A percentile compares a stretch with the other conserved stretches of the same genome.
Evolutionary conservation across 2,797 vertebrate genomes (phyloP).

Genomic region (Pangasius djambal): DNA sequence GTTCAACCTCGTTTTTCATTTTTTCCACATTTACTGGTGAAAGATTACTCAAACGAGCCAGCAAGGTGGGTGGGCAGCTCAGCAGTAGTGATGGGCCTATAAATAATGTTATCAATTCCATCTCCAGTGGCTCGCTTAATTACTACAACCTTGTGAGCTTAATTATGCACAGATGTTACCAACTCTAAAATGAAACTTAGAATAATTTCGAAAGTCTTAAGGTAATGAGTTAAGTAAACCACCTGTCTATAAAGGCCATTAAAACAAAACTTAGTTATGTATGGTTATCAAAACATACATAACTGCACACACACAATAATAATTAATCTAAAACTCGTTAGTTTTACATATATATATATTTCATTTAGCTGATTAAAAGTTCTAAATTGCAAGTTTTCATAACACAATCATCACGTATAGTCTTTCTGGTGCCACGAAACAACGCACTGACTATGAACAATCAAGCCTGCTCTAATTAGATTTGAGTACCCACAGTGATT

Average conservation of each 20-base stretch:
- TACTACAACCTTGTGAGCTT: slow-evolving; percentile 61
- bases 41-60: slow-evolving; percentile 43
- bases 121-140: slow-evolving; percentile 63
- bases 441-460: slow-evolving; percentile 35
- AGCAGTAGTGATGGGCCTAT: slow-evolving; percentile 57
- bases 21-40: slow-evolving; percentile 40
- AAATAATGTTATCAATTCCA: slow-evolving; percentile 63
- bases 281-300: background rate
- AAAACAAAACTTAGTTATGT: background rate
- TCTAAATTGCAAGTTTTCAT: background rate
- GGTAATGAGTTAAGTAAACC: slow-evolving; percentile 29
- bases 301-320: too few relatives aligned
- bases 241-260: slow-evolving; percentile 1
- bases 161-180: slow-evolving; percentile 61
- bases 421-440: slow-evolving; percentile 8
- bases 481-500: slow-evolving; percentile 46
- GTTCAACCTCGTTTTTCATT: background rate
- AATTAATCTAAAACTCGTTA: background rate
- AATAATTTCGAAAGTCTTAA: slow-evolving; percentile 29
- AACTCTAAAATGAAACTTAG: slow-evolving; percentile 50
- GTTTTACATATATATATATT: background rate
- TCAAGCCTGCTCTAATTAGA: slow-evolving; percentile 50
- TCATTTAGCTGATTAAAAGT: background rate
- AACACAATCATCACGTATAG: background rate
- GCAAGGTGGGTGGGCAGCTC: slow-evolving; percentile 51